Conservation (phyloP, 2,113 vertebrate species). For the Forbesichthys agassizii region DNA sequence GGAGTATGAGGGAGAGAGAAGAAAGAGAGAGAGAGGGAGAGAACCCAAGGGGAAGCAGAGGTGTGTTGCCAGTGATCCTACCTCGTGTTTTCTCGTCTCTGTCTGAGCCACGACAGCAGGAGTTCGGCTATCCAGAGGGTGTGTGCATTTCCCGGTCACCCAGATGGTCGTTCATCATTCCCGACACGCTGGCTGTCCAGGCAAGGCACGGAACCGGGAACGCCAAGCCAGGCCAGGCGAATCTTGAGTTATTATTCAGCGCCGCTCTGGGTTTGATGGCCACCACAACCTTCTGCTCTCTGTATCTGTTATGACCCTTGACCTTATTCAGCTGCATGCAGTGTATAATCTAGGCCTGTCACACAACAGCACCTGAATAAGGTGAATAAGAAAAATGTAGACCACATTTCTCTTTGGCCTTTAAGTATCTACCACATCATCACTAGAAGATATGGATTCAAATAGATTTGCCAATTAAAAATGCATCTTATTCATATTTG, state of each 20-base stretch:
- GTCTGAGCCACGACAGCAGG: conserved; percentile 45
- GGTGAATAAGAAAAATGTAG: too few relatives aligned
- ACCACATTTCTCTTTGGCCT: too few relatives aligned
- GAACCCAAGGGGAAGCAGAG: background rate
- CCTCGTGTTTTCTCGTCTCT: conserved; percentile 26
- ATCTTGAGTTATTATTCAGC: background rate
- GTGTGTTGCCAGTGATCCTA: conserved; percentile 17
- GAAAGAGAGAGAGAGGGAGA: background rate
- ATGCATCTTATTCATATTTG: too few relatives aligned
- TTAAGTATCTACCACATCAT: too few relatives aligned
- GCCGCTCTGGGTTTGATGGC: background rate
- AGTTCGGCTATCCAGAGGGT: background rate
- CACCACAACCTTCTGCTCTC: background rate
- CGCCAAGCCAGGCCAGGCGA: background rate
- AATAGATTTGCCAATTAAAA: too few relatives aligned
- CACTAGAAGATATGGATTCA: too few relatives aligned
- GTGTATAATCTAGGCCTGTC: background rate
- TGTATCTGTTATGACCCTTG: background rate
- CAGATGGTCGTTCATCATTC: conserved; percentile 23
- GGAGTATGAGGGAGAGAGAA: background rate
- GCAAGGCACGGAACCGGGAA: conserved; percentile 12
- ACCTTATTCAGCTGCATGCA: background rate
- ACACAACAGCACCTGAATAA: background rate
- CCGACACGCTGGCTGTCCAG: background rate
- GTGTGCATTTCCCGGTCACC: conserved; percentile 13